Conservation (phyloP, 1,140 invertebrate species). For the Cephus cinctus region DNA sequence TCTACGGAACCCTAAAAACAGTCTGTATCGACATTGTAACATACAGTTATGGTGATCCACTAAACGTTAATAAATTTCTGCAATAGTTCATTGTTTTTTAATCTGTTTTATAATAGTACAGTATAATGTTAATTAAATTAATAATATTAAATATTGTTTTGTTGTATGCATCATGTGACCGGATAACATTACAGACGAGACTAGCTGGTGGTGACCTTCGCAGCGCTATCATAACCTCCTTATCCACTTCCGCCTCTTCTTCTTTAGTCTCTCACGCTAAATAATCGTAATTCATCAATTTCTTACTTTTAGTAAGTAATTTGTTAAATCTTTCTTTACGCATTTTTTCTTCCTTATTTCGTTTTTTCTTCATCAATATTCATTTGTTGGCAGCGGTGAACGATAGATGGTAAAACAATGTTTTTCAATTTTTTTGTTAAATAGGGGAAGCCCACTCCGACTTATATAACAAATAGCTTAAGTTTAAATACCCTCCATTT, state of each 20-base stretch:
- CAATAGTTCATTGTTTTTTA: slow-evolving; percentile 39
- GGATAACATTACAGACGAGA: slow-evolving; percentile 52
- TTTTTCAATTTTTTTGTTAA: slow-evolving; percentile 19
- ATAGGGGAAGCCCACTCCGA: slow-evolving; percentile 41
- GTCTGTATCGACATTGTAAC: no score
- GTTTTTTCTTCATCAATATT: no score
- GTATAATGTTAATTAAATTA: slow-evolving; percentile 53
- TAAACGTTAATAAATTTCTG: no score
- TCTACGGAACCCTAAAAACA: no score
- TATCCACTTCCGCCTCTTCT: slow-evolving; percentile 25
- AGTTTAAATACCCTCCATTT: slow-evolving; percentile 14
- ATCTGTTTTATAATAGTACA: slow-evolving; percentile 52
- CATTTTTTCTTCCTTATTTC: slow-evolving; percentile 18
- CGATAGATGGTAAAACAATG: slow-evolving; percentile 34
- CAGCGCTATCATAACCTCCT: slow-evolving; percentile 35
- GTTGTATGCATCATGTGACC: slow-evolving; percentile 51
- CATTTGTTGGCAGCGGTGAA: slow-evolving; percentile 44
- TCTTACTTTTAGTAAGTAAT: slow-evolving; percentile 19
- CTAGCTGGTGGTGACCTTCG: slow-evolving; percentile 49
- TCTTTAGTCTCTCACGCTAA: slow-evolving; percentile 37
- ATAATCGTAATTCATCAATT: slow-evolving; percentile 39
- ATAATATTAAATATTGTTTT: slow-evolving; percentile 53
- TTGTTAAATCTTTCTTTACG: slow-evolving; percentile 22
- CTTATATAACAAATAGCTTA: slow-evolving; percentile 31
- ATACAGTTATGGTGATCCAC: no score